A percentile compares a stretch with the other conserved stretches of the same genome.
Evolutionary conservation across 2,797 vertebrate species (phyloP).

Genomic region (Sitta carolinensis): DNA sequence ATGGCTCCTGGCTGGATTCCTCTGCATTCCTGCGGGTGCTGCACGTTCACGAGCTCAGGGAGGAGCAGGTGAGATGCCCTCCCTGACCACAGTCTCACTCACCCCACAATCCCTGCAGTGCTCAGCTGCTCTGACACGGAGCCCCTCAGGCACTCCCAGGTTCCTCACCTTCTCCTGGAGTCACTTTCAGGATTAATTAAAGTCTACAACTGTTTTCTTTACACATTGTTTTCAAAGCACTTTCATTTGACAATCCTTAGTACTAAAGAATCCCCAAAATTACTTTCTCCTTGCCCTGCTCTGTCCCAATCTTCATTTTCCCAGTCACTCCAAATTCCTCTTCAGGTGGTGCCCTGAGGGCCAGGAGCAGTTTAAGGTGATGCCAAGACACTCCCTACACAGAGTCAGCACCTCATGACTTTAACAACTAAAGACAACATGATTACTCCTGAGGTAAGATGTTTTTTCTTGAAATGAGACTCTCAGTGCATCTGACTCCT

Average conservation of each 20-base stretch:
- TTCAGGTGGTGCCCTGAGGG: neutral
- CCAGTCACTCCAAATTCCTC: neutral
- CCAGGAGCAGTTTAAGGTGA: neutral
- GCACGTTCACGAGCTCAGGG: rapidly evolving
- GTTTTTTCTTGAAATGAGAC: neutral
- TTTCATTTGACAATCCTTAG: neutral
- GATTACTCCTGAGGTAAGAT: neutral
- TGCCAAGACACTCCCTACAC: neutral
- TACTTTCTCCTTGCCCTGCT: neutral
- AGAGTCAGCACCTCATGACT: neutral
- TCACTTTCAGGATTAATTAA: neutral
- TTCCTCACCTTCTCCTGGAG: neutral
- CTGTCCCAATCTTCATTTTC: neutral
- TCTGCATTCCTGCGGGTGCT: rapidly evolving
- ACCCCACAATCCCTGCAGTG: neutral
- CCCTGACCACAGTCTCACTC: neutral
- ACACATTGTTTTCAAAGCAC: neutral
- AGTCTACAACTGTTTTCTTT: neutral
- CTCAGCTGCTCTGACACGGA: neutral
- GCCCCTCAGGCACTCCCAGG: neutral
- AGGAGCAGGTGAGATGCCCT: neutral
- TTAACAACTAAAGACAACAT: neutral
- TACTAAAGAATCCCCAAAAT: neutral
- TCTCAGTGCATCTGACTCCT: neutral
- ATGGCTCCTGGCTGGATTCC: neutral